Conservation (phyloP, 2,113 vertebrate species). For the Anhinga rufa region DNA sequence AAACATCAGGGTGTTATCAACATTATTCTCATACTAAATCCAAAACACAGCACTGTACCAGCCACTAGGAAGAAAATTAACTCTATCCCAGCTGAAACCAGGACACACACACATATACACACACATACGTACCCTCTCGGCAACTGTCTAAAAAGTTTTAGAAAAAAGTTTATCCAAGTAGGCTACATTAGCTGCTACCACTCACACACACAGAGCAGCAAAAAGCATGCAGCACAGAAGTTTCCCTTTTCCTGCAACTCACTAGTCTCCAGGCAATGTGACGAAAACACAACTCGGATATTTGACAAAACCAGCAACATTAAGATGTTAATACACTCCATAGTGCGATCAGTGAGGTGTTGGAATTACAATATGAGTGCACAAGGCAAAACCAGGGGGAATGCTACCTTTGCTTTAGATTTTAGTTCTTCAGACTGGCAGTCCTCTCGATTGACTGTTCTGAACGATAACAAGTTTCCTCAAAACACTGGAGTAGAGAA, state of each 20-base stretch:
- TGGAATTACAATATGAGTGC: neutral
- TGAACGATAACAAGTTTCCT: neutral
- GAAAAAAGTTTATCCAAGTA: neutral
- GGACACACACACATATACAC: too few relatives aligned
- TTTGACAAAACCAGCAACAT: neutral
- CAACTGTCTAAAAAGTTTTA: neutral
- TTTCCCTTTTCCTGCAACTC: neutral
- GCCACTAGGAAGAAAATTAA: neutral
- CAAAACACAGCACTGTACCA: too few relatives aligned
- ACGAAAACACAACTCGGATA: neutral
- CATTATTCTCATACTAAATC: too few relatives aligned
- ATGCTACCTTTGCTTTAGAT: neutral
- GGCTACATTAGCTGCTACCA: neutral
- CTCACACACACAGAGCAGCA: neutral
- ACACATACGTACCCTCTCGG: neutral
- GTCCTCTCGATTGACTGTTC: neutral
- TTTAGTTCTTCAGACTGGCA: neutral
- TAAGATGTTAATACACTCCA: neutral
- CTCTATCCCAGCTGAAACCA: too few relatives aligned
- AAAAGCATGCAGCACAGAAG: neutral
- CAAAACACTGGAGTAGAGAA: neutral
- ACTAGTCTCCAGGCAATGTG: neutral
- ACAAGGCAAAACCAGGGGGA: neutral
- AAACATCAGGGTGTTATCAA: too few relatives aligned
- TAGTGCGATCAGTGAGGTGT: neutral